Percentiles rank a stretch among this genome's conserved stretches.
Evolutionary conservation across 2,113 vertebrate species (phyloP).

Genomic region (Tragelaphus buxtoni): DNA sequence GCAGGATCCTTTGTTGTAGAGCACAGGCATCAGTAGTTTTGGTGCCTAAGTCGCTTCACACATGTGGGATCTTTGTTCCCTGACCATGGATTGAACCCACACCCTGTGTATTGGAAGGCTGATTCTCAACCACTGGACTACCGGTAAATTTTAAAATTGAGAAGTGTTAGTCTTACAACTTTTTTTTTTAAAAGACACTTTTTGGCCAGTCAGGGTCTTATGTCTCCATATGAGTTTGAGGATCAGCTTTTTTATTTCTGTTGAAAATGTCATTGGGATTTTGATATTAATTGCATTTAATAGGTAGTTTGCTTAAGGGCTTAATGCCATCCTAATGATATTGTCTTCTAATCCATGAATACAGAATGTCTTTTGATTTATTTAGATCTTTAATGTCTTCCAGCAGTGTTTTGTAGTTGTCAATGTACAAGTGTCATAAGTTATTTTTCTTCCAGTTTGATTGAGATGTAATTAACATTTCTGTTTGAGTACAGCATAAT

Average conservation of each 20-base stretch:
- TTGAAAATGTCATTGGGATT: background rate
- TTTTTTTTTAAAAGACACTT: background rate
- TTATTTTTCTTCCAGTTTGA: background rate
- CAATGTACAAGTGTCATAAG: background rate
- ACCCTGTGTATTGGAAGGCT: background rate
- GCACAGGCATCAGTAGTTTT: background rate
- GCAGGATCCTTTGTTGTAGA: background rate
- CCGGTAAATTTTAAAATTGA: slow-evolving; percentile 1
- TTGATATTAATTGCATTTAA: background rate
- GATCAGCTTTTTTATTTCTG: background rate
- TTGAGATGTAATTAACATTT: background rate
- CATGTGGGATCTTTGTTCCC: background rate
- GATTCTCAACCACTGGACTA: background rate
- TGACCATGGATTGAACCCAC: background rate
- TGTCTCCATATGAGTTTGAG: background rate
- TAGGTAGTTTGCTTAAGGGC: background rate
- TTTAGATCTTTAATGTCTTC: background rate
- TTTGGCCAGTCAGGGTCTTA: background rate
- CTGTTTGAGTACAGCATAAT: background rate
- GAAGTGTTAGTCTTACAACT: background rate
- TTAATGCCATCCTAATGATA: background rate
- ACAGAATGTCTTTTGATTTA: background rate
- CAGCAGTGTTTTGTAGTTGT: background rate
- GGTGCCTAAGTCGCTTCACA: background rate
- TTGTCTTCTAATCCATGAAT: background rate